Base-by-base conservation (phyloP, 2,888 invertebrate genomes). In the Drosophila putrida region DNA sequence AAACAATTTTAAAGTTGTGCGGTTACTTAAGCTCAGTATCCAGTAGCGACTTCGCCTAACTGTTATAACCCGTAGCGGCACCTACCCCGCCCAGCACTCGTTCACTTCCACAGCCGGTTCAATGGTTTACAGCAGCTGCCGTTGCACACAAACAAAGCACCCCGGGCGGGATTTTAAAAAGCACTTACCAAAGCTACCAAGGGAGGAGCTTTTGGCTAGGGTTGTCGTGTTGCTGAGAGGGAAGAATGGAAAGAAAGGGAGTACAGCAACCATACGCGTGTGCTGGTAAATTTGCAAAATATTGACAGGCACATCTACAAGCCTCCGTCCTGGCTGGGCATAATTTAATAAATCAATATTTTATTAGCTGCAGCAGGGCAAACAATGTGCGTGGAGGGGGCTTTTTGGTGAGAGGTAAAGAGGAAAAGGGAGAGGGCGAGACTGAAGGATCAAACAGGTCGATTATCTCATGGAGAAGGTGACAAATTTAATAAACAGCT, bases 261-360 rank as follows among this genome's bases (percentile, higher is more conserved):
- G 4, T n/a, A 1, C 20, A 20, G 20, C 13, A 10, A 43, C 31
- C 59, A 50, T 41, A 63, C 47, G 60, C 55, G 55, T 49, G 35
- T 60, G 78, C 66, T 84, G 83, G 71, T 61, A 79, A 77, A 86
- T 86, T 82, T 78, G 78, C 67, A 78, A 87, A 84, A 84, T 89
- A 87, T 89, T 84, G 88, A 78, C 82, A 87, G 64, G 71, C 71
- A 61, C 63, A 43, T 38, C 11, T 39, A 9, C 41, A 35, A 35
- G 33, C 13, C 60, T 27, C 11, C 27, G 15, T 13, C 27, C 33
- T 31, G n/a, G 57, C 59, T 54, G 67, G 58, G 78, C 70, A 78
- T 84, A 84, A 84, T 84, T 84, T 81, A 78, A 87, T 84, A 88
- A 88, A 84, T 84, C 87, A 84, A 84, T 84, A 88, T 84, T 88